Evolutionary conservation across 2,888 invertebrate genomes (phyloP).

Genomic region (Aplocera efformata): DNA sequence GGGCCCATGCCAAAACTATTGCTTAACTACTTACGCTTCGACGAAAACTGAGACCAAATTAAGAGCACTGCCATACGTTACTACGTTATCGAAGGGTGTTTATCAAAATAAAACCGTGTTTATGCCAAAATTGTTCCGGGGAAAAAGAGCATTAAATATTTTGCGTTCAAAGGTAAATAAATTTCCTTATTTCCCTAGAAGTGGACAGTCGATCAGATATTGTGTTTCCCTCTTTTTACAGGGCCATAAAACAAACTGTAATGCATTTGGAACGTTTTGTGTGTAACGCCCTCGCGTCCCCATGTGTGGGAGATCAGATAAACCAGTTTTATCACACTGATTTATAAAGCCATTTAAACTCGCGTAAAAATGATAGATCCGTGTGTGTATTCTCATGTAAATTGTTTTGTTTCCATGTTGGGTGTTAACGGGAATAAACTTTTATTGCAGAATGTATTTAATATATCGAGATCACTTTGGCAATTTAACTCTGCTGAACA

Average conservation of each 20-base stretch:
- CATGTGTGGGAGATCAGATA: constrained; percentile 41
- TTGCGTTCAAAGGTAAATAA: constrained; percentile 14
- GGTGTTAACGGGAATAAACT: constrained; percentile 24
- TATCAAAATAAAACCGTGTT: constrained; percentile 5
- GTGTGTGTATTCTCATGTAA: constrained; percentile 48
- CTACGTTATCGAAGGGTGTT: constrained; percentile 26
- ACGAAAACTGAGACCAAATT: constrained; percentile 46
- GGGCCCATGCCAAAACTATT: constrained; percentile 57
- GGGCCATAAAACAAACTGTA: constrained; percentile 29
- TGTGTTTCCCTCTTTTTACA: constrained; percentile 23
- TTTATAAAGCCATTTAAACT: constrained; percentile 61
- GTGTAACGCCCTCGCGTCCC: constrained; percentile 25
- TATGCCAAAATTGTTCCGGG: constrained; percentile 11
- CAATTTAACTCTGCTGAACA: constrained; percentile 22
- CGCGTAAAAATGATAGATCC: constrained; percentile 56
- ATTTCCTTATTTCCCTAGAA: constrained; percentile 15
- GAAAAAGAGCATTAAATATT: constrained; percentile 10
- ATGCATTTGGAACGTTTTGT: constrained; percentile 48
- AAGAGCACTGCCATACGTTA: constrained; percentile 36
- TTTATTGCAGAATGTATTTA: constrained; percentile 24
- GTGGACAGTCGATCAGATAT: constrained; percentile 25
- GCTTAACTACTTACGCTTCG: constrained; percentile 51
- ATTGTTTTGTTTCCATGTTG: constrained; percentile 50
- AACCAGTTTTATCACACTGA: constrained; percentile 53
- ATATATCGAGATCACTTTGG: constrained; percentile 26